Evolutionary conservation across 1,140 invertebrate genomes (phyloP).

Genomic region (Gyrodactylus salaris): DNA sequence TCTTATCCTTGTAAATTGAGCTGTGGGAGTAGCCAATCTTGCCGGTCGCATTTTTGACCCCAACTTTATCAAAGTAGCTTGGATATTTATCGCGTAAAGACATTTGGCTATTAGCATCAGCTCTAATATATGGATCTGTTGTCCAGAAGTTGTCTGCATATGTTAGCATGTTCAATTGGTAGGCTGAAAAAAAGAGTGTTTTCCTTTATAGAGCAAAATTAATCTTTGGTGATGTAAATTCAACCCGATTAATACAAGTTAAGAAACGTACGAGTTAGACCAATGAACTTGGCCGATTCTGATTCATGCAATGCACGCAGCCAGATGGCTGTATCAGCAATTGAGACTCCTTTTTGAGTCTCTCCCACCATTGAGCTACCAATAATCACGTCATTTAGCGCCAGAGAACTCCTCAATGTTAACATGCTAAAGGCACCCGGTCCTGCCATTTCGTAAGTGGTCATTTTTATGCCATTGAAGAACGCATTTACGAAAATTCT

Average conservation of each 20-base stretch:
- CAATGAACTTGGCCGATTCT: neutral
- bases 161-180: neutral
- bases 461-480: neutral
- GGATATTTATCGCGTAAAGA: neutral
- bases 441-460: neutral
- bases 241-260: neutral
- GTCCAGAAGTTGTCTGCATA: neutral
- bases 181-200: neutral
- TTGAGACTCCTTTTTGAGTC: neutral
- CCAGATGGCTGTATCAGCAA: neutral
- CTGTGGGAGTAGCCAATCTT: neutral
- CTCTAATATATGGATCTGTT: neutral
- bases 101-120: neutral
- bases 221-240: too few relatives aligned
- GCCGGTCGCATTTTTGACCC: neutral
- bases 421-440: neutral
- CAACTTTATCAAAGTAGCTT: neutral
- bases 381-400: neutral
- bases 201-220: too few relatives aligned
- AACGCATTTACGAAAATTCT: neutral
- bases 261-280: neutral
- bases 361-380: neutral
- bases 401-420: neutral
- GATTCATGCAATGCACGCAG: neutral
- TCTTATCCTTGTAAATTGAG: neutral